Base-by-base conservation (phyloP, 2,888 invertebrate genomes). In the Dynastes tityus region DNA sequence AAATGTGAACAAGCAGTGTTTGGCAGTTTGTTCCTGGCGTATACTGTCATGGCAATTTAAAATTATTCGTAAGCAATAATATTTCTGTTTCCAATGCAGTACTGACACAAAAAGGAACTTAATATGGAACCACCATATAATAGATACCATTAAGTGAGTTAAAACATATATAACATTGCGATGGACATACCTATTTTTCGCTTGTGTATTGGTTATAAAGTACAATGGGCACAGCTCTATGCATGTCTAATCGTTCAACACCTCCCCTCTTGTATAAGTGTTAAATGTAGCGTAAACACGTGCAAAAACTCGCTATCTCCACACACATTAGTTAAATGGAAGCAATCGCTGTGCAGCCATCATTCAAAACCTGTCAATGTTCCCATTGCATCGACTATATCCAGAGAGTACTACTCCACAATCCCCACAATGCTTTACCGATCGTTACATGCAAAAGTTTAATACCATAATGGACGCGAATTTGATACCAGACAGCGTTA, bases 341-440 rank as follows among this genome's bases (percentile, higher is more conserved):
- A 68, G 51, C 49, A 68, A 68, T 51, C 51, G 63, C 29, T 11
- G 32, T 51, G 51, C 13, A 29, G 27, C 9, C 68, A 68, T 68
- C 68, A 68, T 51, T 68, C 68, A 68, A 49, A 49, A 27, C n/a
- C 68, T 68, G 68, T 68, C 68, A 68, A 67, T 61, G 63, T 49
- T 61, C 55, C 40, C 58, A 61, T 55, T 53, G 55, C 45, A 29
- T 16, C 45, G 61, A 11, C 27, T 22, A 61, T 74, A 55, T 74
- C 32, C 45, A 16, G 27, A 61, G 11, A 22, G 13, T 49, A 45
- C 11, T 63, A 32, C 29, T 3, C 9, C 63, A 11, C 63, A 32
- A 3, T 55, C 29, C 11, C 9, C 63, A 29, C 63, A 32, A 4
- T 55, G 27, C 63, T 32, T n/a, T n/a, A 29, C 29, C 29, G 29